Conservation (phyloP, 2,113 vertebrate genomes). For the Platycercus adscitus region DNA sequence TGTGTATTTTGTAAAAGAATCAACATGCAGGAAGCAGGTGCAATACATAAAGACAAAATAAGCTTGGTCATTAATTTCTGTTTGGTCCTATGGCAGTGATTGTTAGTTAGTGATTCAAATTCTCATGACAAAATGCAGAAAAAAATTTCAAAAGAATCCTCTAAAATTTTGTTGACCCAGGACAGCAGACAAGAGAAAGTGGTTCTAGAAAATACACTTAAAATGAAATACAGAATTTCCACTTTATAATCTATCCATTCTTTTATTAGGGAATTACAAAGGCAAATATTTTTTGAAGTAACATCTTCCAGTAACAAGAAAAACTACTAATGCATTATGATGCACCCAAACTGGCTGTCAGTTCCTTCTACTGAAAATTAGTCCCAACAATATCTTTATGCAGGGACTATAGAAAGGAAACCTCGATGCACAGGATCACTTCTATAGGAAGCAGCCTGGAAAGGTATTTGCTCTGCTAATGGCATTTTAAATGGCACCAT, state of each 20-base stretch:
- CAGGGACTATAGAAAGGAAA: not conserved
- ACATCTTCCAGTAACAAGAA: not conserved
- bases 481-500: not conserved
- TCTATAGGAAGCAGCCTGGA: not conserved
- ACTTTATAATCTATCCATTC: not conserved
- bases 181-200: not conserved
- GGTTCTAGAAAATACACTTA: not conserved
- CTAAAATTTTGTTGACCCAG: not conserved
- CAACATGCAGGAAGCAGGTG: not conserved
- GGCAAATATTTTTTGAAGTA: not conserved
- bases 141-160: not conserved
- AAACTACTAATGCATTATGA: rapidly evolving
- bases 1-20: not conserved
- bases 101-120: not conserved
- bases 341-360: not conserved
- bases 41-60: not conserved
- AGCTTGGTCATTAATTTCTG: not conserved
- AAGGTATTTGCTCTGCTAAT: not conserved
- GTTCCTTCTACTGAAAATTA: not conserved
- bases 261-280: not conserved
- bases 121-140: not conserved
- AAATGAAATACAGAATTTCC: not conserved
- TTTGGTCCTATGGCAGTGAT: not conserved
- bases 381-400: not conserved
- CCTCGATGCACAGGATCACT: not conserved